Percentiles rank a stretch among this genome's conserved stretches.
phyloP scores from a whole-genome alignment of 2,888 invertebrate genomes.

The Labia minor region DNA sequence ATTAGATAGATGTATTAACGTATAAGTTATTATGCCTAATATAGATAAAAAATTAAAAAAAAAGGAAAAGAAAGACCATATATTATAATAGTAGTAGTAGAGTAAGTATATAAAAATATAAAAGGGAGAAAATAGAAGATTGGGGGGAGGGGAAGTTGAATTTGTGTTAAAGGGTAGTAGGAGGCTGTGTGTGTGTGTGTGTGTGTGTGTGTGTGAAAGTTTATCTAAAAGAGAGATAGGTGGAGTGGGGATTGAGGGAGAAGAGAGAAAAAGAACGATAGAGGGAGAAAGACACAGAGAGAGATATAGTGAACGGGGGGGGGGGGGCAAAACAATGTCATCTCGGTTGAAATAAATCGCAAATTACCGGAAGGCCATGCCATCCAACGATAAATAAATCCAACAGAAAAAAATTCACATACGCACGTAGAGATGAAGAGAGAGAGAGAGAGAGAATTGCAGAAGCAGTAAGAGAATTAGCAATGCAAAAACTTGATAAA shows the following conservation, averaged over 20 bases:
- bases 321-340: background rate
- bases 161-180: no score
- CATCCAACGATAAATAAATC: conserved; percentile 13
- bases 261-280: background rate
- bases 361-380: conserved; percentile 13
- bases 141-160: no score
- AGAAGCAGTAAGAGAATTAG: conserved; percentile 5
- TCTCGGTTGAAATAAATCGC: conserved; percentile 13
- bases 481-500: background rate
- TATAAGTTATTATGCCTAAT: no score
- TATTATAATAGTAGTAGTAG: no score
- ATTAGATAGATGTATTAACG: no score
- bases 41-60: no score
- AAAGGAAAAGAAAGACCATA: no score
- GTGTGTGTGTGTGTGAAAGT: no score
- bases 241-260: background rate
- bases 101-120: no score
- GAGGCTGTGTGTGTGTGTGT: no score
- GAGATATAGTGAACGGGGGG: background rate
- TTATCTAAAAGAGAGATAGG: background rate
- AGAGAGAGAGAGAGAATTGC: background rate
- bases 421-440: no score
- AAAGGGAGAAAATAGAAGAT: no score
- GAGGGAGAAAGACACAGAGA: background rate
- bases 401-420: background rate